Evolutionary conservation across 2,888 invertebrate genomes (phyloP), one percentile per base, ranked within the genome.

Genomic region (Drosophila neonasuta): DNA sequence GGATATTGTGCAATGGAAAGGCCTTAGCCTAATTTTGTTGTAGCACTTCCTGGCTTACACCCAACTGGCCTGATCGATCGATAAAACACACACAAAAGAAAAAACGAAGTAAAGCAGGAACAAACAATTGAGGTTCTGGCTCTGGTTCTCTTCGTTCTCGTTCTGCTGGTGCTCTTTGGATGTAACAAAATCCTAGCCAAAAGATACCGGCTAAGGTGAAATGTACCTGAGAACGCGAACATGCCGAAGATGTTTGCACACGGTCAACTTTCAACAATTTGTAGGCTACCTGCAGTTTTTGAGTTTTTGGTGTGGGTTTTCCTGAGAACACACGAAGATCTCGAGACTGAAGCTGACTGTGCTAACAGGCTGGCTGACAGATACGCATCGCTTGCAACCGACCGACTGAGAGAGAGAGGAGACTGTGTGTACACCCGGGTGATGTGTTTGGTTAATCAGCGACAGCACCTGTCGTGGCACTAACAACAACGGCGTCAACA

Each of bases 211-310:
- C 39, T 15, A 7, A 46, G 48, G 45, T 49, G 56, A 60, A 45
- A 49, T 61, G 55, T 84, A 78, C 56, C 74, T 63, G 67, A 64
- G 66, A 45, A 34, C 63, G 51, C 63, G 51, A 55, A 55, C 57
- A 51, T 51, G 57, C 52, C 56, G 2, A 68, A 80, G 81, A 69
- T 87, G 82, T 87, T 85, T 81, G 81, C 85, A 75, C 79, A 75
- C 76, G 87, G 85, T 84, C 85, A 87, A 81, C 82, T 75, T 85
- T 85, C 76, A 63, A 79, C 81, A 87, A 81, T 81, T 81, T 81
- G 85, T 87, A 76, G 87, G 76, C 81, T 81, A 87, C 80, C 79
- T 86, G 82, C 65, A 68, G 79, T n/a, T 11, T 36, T 36, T n/a
- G 9, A 24, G 24, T 24, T 24, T 39, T 62, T 71, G 80, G 82